Percentiles rank a stretch among this genome's conserved stretches.
Evolutionary conservation across 2,113 vertebrate species (phyloP).

Genomic region (Elachura formosa): DNA sequence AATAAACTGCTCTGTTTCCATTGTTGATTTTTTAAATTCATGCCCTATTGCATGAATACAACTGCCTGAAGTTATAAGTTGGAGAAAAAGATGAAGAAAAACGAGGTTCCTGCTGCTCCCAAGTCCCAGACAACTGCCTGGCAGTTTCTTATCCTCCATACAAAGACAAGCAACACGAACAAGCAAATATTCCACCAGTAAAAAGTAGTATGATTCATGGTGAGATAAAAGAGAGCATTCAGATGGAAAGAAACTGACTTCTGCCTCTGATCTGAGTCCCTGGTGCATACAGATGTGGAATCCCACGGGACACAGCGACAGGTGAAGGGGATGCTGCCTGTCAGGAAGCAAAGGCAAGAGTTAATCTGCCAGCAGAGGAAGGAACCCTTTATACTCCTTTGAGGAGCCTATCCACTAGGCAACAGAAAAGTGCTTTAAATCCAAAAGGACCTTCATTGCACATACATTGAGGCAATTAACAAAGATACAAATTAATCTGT

Average conservation of each 20-base stretch:
- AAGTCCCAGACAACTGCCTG: neutral
- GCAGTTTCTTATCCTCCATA: neutral
- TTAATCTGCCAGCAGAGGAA: neutral
- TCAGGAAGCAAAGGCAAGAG: neutral
- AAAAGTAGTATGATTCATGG: neutral
- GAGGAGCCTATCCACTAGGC: neutral
- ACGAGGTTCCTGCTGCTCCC: neutral
- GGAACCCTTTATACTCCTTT: neutral
- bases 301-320: neutral
- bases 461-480: neutral
- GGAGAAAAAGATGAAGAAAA: neutral
- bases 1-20: neutral
- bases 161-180: neutral
- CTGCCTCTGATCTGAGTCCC: neutral
- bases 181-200: neutral
- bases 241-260: neutral
- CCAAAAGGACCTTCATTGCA: neutral
- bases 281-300: rapidly evolving
- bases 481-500: neutral
- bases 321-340: neutral
- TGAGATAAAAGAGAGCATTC: neutral
- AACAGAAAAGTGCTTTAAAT: neutral
- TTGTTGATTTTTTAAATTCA: neutral
- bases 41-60: neutral
- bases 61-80: neutral